A percentile compares a stretch with the other conserved stretches of the same genome.
Evolutionary conservation across 1,140 invertebrate genomes (phyloP).

Genomic region (Drosophila ananassae): DNA sequence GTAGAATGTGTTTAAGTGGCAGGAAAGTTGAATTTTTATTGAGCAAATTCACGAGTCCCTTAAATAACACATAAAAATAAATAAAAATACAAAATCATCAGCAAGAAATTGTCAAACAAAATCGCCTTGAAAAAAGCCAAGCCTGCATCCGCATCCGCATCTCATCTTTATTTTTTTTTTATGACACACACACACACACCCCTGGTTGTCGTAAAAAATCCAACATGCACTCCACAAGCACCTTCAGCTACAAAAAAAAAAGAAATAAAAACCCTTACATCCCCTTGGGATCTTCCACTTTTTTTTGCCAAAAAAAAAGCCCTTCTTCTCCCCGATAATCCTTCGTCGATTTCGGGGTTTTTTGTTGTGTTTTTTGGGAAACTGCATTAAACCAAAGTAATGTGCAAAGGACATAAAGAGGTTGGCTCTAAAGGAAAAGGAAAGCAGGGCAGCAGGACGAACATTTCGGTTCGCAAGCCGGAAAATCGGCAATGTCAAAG

Average conservation of each 20-base stretch:
- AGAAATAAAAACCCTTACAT: constrained; percentile 1
- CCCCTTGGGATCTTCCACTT: not conserved
- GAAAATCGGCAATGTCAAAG: not conserved
- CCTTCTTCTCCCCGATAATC: constrained; percentile 17
- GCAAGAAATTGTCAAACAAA: constrained; percentile 24
- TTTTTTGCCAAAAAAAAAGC: not conserved
- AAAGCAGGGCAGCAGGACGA: not conserved
- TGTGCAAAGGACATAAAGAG: constrained; percentile 17
- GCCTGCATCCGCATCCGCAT: constrained; percentile 11
- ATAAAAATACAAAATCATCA: constrained; percentile 11
- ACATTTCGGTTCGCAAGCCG: not conserved
- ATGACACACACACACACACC: constrained; percentile 20
- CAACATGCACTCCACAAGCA: constrained; percentile 28
- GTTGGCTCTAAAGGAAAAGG: not conserved
- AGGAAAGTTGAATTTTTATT: constrained; percentile 58
- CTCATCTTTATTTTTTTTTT: constrained; percentile 11
- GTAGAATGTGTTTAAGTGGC: constrained; percentile 12
- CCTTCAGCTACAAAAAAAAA: not conserved
- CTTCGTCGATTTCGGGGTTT: constrained; percentile 42
- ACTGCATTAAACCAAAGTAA: constrained; percentile 50
- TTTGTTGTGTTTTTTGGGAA: not conserved
- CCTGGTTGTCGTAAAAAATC: constrained; percentile 29
- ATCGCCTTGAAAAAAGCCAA: not conserved
- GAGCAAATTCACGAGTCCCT: constrained; percentile 51
- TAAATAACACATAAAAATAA: constrained; percentile 37